phyloP scores from a whole-genome alignment of 2,888 invertebrate genomes.

The Campoletis raptor region DNA sequence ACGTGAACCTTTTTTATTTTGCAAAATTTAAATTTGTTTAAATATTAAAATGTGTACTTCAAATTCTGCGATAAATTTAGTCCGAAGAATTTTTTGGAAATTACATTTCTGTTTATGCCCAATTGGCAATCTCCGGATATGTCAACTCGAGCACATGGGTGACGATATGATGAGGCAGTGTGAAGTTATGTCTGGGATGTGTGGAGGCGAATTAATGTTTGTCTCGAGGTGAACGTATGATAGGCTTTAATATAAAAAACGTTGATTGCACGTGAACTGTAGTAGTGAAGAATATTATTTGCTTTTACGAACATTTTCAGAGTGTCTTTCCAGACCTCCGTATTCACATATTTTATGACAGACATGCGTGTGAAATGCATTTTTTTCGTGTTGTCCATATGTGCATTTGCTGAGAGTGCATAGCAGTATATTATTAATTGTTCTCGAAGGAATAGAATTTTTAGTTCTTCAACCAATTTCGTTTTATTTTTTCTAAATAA shows the following conservation, averaged over 20 bases:
- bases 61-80: neutral
- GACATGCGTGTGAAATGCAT: neutral
- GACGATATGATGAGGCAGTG: slow-evolving; percentile 28
- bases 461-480: neutral
- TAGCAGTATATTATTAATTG: neutral
- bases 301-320: slow-evolving; percentile 21
- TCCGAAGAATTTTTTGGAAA: neutral
- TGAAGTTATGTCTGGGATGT: slow-evolving; percentile 27
- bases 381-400: neutral
- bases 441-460: neutral
- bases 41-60: neutral
- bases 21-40: neutral
- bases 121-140: neutral
- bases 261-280: slow-evolving; percentile 3
- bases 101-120: neutral
- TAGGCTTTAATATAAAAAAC: slow-evolving; percentile 32
- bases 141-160: neutral
- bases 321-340: neutral
- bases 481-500: neutral
- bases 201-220: slow-evolving; percentile 56
- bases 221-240: slow-evolving; percentile 59
- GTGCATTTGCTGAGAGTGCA: neutral
- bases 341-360: slow-evolving; percentile 4
- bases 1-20: neutral
- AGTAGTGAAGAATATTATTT: slow-evolving; percentile 21